Base-by-base conservation (phyloP, 2,797 vertebrate genomes). In the Acrossocheilus fasciatus region DNA sequence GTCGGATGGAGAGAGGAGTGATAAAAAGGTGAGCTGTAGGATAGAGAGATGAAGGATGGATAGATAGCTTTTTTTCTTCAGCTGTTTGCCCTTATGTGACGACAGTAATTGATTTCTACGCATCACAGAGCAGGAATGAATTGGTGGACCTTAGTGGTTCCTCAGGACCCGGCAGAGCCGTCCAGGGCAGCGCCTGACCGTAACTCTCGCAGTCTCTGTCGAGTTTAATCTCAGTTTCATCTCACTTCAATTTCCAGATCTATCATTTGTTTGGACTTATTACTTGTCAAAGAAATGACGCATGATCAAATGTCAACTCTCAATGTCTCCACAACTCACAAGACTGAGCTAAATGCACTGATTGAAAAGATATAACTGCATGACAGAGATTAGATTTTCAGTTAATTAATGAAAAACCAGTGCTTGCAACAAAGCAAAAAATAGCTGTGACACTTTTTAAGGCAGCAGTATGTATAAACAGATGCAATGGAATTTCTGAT, bases 31-130 rank as follows among this genome's bases (percentile, higher is more conserved):
- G 66, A 52, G 20, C 62, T 45, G 59, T 45, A 74, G 26, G 59
- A 23, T 76, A 45, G 70, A 78, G 82, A 89, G 45, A 82, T 45
- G 36, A 84, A 89, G 88, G 80, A 84, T 17, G 34, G 86, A 87
- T 73, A 83, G 39, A 87, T 81, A 43, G 47, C 17, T 59, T 59
- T 73, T 73, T 70, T 87, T 78, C 85, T 81, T 74, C 68, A 78
- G 83, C 85, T 89, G 88, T 86, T 90, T 91, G 82, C 87, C 88
- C 86, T 91, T 79, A 82, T 86, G 91, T 39, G 62, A 85, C 86
- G 87, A 75, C 79, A 73, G 87, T 91, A 92, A 91, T 92, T 90
- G 93, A 92, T 92, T 91, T 79, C 23, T 90, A 75, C 82, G 70
- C 78, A 89, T 91, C 83, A 70, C 30, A 77, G 89, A 91, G 88